phyloP scores from a whole-genome alignment of 2,888 invertebrate genomes.

The Drosophila meridiana region DNA sequence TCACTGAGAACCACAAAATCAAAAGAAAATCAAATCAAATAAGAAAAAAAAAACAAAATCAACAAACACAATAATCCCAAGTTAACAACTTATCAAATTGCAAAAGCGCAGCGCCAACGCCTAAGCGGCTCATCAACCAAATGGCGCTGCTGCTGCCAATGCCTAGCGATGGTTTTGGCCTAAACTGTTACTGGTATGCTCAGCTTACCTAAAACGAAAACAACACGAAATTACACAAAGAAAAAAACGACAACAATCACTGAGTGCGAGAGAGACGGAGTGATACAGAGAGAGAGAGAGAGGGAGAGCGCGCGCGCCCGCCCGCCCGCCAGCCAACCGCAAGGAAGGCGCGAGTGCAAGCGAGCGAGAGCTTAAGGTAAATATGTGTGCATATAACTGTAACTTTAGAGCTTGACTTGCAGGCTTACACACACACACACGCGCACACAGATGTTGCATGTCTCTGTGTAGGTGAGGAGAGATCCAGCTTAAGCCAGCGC shows the following conservation, averaged over 20 bases:
- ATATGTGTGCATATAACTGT: slow-evolving; percentile 18
- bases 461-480: not conserved
- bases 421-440: not conserved
- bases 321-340: slow-evolving; percentile 14
- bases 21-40: slow-evolving; percentile 27
- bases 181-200: slow-evolving; percentile 52
- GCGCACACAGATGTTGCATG: not conserved
- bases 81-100: slow-evolving; percentile 7
- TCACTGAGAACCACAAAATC: slow-evolving; percentile 18
- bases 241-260: not conserved
- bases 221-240: not conserved
- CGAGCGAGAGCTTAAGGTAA: slow-evolving; percentile 35
- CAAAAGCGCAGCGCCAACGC: slow-evolving; percentile 28
- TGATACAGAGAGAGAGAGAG: not conserved
- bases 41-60: not conserved
- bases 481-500: slow-evolving; percentile 10
- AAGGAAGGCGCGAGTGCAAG: slow-evolving; percentile 23
- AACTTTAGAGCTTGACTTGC: slow-evolving; percentile 20
- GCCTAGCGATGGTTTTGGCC: slow-evolving; percentile 65
- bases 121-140: slow-evolving; percentile 44
- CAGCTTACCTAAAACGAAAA: slow-evolving; percentile 54
- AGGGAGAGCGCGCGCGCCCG: slow-evolving; percentile 24
- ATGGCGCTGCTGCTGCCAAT: slow-evolving; percentile 68
- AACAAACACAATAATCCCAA: slow-evolving; percentile 6
- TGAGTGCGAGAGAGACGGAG: slow-evolving; percentile 16